Evolutionary conservation across 2,113 vertebrate species (phyloP).

Genomic region (Calidris pygmaea): DNA sequence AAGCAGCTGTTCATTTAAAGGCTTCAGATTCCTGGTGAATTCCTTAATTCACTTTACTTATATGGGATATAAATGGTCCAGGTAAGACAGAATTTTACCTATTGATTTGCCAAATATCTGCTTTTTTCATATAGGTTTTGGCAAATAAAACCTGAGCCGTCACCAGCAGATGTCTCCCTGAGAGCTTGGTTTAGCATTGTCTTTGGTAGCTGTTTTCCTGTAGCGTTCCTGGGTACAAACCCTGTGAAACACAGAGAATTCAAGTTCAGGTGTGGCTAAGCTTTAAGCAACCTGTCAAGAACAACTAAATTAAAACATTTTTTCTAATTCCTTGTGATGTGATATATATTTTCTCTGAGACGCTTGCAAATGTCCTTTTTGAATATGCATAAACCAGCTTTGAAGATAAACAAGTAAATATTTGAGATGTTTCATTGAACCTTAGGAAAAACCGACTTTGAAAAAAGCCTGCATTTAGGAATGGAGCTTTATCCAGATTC

Average conservation of each 20-base stretch:
- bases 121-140: not conserved
- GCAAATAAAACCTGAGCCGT: not conserved
- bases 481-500: not conserved
- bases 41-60: not conserved
- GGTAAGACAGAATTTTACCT: not conserved
- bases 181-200: not conserved
- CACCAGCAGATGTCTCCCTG: slow-evolving; percentile 9
- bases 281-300: not conserved
- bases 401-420: not conserved
- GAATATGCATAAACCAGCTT: not conserved
- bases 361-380: not conserved
- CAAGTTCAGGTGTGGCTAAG: not conserved
- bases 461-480: not conserved
- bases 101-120: not conserved
- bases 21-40: not conserved
- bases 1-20: not conserved
- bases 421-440: not conserved
- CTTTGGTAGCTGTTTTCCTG: not conserved
- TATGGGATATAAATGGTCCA: not conserved
- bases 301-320: not conserved
- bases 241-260: not conserved
- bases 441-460: too few species aligned
- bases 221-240: not conserved
- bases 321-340: not conserved
- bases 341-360: not conserved